Conservation (phyloP, 2,888 invertebrate genomes). For the Philopedon plagiatum region DNA sequence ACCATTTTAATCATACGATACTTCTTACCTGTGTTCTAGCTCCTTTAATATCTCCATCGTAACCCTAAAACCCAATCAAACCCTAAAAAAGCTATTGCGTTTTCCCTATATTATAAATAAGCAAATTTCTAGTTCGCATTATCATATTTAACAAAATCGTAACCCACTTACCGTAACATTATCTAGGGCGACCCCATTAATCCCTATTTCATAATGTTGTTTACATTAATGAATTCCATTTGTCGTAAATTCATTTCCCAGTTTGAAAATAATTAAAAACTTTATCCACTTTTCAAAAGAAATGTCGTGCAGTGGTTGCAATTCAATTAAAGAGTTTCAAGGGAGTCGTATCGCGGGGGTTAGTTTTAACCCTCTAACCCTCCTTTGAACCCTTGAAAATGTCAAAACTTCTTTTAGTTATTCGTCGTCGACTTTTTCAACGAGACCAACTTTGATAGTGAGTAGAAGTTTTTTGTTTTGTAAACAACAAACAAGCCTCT, state of each 20-base stretch:
- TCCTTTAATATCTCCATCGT: too few species aligned
- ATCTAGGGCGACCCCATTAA: not conserved
- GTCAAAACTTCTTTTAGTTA: slow-evolving; percentile 63
- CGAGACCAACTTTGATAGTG: slow-evolving; percentile 54
- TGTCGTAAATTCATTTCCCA: slow-evolving; percentile 66
- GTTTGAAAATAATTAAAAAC: slow-evolving; percentile 68
- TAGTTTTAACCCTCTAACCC: slow-evolving; percentile 31
- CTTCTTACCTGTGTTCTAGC: too few species aligned
- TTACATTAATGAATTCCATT: slow-evolving; percentile 59
- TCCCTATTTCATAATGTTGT: slow-evolving; percentile 22
- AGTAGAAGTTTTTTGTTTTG: slow-evolving; percentile 54
- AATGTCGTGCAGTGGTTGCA: slow-evolving; percentile 67
- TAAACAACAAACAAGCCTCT: slow-evolving; percentile 50
- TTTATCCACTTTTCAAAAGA: slow-evolving; percentile 66
- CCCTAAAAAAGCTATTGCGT: too few species aligned
- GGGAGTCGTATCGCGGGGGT: slow-evolving; percentile 44
- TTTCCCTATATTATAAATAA: too few species aligned
- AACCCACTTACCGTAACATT: not conserved
- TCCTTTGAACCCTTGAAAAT: slow-evolving; percentile 53
- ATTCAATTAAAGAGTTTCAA: slow-evolving; percentile 67
- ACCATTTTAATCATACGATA: too few species aligned
- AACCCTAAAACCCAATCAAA: too few species aligned
- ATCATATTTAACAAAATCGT: too few species aligned
- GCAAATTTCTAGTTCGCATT: too few species aligned
- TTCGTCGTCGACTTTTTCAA: slow-evolving; percentile 59